phyloP scores from a whole-genome alignment of 2,113 vertebrate genomes.

The Podarcis muralis region DNA sequence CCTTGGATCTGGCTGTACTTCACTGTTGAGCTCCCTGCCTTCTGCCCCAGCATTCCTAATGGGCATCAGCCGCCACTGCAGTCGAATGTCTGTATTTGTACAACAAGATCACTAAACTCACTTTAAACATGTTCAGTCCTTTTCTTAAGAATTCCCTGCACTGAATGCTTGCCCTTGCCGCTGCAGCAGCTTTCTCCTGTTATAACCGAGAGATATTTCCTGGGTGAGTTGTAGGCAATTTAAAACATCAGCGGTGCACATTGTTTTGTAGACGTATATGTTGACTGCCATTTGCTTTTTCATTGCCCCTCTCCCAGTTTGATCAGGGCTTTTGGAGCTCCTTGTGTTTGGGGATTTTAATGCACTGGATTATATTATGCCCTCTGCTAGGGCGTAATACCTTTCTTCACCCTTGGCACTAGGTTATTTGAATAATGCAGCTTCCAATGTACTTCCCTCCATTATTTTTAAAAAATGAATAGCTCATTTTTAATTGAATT shows the following conservation, averaged over 20 bases:
- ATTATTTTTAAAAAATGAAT: background rate
- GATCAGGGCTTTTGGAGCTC: background rate
- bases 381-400: background rate
- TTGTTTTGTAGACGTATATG: background rate
- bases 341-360: background rate
- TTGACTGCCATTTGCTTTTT: background rate
- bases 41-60: too few relatives aligned
- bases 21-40: too few relatives aligned
- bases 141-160: background rate
- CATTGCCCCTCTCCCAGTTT: background rate
- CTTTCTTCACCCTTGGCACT: background rate
- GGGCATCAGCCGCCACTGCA: too few relatives aligned
- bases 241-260: too few relatives aligned
- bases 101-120: background rate
- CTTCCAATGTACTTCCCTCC: too few relatives aligned
- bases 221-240: background rate
- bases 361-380: background rate
- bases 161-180: background rate
- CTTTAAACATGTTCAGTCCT: background rate
- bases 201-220: background rate
- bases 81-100: too few relatives aligned
- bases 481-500: background rate
- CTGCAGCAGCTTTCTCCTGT: background rate
- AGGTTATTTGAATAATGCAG: background rate
- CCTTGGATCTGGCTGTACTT: too few relatives aligned